These are phyloP conservation scores for Odocoileus hemionus DNA, from an alignment of 2,113 vertebrate genomes.

Conservation along the genomic window DNA sequence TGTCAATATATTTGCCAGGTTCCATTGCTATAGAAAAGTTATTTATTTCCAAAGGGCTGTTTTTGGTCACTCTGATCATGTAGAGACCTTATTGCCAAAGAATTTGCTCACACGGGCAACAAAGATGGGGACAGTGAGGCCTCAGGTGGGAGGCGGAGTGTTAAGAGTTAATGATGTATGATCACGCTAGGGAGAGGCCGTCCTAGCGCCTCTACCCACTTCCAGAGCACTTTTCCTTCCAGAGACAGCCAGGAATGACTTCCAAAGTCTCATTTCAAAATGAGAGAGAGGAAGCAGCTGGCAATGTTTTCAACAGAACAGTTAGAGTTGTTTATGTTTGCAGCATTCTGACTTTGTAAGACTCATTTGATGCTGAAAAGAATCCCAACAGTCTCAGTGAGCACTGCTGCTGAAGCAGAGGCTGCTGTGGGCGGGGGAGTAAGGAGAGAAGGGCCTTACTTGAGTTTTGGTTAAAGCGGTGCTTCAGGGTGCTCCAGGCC, in stretches of 20 bases:
- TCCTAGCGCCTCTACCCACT: neutral
- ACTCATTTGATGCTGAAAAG: neutral
- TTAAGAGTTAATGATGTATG: neutral
- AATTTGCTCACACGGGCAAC: neutral
- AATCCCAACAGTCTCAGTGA: neutral
- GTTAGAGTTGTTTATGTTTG: neutral
- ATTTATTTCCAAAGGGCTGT: neutral
- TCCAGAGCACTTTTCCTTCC: neutral
- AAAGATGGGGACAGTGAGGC: neutral
- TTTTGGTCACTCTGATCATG: neutral
- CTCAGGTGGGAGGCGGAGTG: neutral
- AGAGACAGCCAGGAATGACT: neutral
- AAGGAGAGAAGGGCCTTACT: slow-evolving; percentile 68
- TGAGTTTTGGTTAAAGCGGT: slow-evolving; percentile 75
- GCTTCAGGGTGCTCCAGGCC: slow-evolving; percentile 69
- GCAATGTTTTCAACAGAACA: neutral
- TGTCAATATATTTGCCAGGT: neutral
- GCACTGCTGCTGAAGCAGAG: neutral
- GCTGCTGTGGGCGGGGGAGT: fast-evolving
- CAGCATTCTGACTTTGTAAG: neutral
- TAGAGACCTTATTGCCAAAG: neutral
- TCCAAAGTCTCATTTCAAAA: neutral
- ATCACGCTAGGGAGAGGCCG: neutral
- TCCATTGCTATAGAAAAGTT: neutral
- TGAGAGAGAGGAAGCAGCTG: neutral